Evolutionary conservation across 23 tunicate species (phyloP).

Genomic region (Oikopleura vanhoeffeni): DNA sequence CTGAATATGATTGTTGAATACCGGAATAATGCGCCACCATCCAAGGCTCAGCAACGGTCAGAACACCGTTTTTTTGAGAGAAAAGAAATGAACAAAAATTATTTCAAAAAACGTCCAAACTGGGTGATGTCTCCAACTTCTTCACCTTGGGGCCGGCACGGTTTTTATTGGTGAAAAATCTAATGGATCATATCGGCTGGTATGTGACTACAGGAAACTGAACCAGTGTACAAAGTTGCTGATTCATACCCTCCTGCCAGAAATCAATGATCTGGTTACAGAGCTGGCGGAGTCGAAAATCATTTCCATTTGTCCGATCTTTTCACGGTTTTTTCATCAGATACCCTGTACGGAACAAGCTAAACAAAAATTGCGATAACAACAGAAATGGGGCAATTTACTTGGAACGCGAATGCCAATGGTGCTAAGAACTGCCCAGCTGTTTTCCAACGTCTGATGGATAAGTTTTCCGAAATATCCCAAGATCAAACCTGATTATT

Average conservation of each 20-base stretch:
- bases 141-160: conserved; percentile 17
- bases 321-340: no score
- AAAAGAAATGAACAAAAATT: neutral
- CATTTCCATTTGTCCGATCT: no score
- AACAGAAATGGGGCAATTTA: no score
- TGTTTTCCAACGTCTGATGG: no score
- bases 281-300: neutral
- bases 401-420: no score
- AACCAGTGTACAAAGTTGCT: conserved; percentile 1
- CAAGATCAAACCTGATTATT: no score
- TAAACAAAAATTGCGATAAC: no score
- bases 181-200: conserved; percentile 14
- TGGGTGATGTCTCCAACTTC: conserved; percentile 13
- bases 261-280: neutral
- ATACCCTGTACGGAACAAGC: no score
- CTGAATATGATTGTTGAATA: no score
- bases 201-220: conserved; percentile 16
- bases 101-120: neutral
- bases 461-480: no score
- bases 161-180: conserved; percentile 10
- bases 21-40: neutral
- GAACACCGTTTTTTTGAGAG: neutral
- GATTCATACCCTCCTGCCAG: conserved; percentile 19
- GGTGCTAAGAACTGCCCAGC: no score
- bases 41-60: neutral